These are phyloP conservation scores for Ormyrus pomaceus DNA, from an alignment of 2,888 invertebrate species.

Conservation along the genomic window DNA sequence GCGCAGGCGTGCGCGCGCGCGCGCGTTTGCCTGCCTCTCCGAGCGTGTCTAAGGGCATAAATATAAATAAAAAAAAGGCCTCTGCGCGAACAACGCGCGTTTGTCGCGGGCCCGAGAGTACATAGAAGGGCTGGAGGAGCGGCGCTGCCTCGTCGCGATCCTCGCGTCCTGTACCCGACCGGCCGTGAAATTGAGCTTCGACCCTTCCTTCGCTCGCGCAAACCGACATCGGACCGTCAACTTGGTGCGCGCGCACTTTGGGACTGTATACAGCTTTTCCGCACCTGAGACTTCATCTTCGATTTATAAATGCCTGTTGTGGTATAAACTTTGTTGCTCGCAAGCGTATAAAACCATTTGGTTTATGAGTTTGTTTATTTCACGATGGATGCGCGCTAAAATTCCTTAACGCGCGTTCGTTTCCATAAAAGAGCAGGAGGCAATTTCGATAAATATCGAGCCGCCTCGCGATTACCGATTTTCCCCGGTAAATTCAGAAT, in stretches of 20 bases:
- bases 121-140: constrained; percentile 44
- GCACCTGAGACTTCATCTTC: too few relatives aligned
- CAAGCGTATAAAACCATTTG: too few relatives aligned
- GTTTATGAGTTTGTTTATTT: too few relatives aligned
- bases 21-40: constrained; percentile 43
- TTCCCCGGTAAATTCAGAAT: neutral
- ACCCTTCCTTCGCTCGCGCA: constrained; percentile 40
- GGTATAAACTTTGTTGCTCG: too few relatives aligned
- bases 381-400: neutral
- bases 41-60: constrained; percentile 71
- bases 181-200: constrained; percentile 73
- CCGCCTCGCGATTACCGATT: neutral
- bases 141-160: constrained; percentile 57
- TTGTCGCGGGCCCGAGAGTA: neutral
- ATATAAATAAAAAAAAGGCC: constrained; percentile 67
- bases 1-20: neutral
- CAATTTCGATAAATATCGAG: neutral
- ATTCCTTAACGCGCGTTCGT: neutral
- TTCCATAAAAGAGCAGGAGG: too few relatives aligned
- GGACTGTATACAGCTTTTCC: too few relatives aligned
- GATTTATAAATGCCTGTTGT: too few relatives aligned
- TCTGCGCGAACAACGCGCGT: constrained; percentile 31
- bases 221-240: constrained; percentile 20
- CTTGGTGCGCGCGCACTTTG: neutral
- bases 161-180: constrained; percentile 60